Conservation (phyloP, 2,113 vertebrate genomes). For the Hemiscyllium ocellatum region DNA sequence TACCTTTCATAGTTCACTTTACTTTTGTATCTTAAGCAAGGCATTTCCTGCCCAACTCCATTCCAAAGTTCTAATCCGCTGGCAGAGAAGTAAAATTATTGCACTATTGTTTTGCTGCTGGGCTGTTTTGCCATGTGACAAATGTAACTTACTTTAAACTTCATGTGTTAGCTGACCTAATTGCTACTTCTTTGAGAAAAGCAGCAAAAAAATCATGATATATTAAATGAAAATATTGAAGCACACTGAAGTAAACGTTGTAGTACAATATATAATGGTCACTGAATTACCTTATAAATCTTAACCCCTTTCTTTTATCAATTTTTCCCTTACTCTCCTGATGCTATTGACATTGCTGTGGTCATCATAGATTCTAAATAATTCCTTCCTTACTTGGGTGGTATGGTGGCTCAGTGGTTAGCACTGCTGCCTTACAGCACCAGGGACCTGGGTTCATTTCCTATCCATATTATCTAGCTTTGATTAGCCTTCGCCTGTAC, state of each 20-base stretch:
- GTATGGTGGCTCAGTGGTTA: neutral
- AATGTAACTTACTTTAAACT: neutral
- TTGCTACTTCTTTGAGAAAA: neutral
- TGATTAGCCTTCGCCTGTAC: no score
- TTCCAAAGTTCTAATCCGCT: neutral
- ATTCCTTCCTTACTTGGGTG: neutral
- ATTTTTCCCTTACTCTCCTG: neutral
- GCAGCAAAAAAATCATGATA: neutral
- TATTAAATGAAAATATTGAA: neutral
- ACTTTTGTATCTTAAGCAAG: neutral
- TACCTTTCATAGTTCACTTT: neutral
- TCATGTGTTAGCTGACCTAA: neutral
- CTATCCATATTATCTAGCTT: no score
- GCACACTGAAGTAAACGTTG: neutral
- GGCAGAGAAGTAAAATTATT: neutral
- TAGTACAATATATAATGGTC: neutral
- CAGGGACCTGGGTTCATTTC: no score
- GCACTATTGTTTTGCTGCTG: neutral
- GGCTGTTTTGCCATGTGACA: neutral
- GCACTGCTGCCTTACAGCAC: no score
- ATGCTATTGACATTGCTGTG: neutral
- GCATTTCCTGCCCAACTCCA: neutral
- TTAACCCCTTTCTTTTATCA: neutral
- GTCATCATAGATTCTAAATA: neutral
- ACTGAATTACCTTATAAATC: neutral